These are phyloP conservation scores for Corythoichthys intestinalis DNA, from an alignment of 2,113 vertebrate genomes.

Conservation along the genomic window DNA sequence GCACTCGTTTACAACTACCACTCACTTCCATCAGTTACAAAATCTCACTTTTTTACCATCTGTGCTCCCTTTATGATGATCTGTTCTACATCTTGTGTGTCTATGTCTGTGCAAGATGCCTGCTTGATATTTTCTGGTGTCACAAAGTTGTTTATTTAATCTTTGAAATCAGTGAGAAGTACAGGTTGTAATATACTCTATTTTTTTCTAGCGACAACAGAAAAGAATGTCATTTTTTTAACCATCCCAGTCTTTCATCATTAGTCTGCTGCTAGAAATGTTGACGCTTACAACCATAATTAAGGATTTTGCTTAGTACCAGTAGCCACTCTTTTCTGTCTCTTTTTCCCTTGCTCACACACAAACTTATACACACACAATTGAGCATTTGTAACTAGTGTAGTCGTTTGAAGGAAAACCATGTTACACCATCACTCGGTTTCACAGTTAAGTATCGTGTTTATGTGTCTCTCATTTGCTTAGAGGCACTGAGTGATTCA, in stretches of 20 bases:
- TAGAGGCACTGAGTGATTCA: not conserved
- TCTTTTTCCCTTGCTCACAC: conserved; percentile 6
- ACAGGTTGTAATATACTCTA: conserved; percentile 45
- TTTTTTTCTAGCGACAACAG: conserved; percentile 73
- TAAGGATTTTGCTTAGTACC: conserved; percentile 74
- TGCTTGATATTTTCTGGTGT: conserved; percentile 17
- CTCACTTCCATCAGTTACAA: conserved; percentile 38
- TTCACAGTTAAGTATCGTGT: not conserved
- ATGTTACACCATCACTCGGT: not conserved
- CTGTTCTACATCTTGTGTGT: conserved; percentile 25
- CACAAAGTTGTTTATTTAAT: conserved; percentile 42
- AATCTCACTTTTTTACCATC: conserved; percentile 54
- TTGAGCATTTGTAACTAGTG: conserved; percentile 3
- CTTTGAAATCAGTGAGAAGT: conserved; percentile 38
- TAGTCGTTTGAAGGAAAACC: not conserved
- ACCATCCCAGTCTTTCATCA: conserved; percentile 76
- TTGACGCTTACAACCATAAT: conserved; percentile 73
- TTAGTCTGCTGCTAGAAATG: conserved; percentile 74
- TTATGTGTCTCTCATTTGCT: not conserved
- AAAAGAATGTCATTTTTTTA: conserved; percentile 75
- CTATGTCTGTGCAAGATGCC: conserved; percentile 13
- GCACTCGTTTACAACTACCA: conserved; percentile 59
- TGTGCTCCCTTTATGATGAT: conserved; percentile 37
- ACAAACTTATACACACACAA: conserved; percentile 21
- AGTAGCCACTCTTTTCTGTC: conserved; percentile 49